These are phyloP conservation scores for Hermaeophaga mercurialis DNA, from an alignment of 2,888 invertebrate species.

Conservation along the genomic window DNA sequence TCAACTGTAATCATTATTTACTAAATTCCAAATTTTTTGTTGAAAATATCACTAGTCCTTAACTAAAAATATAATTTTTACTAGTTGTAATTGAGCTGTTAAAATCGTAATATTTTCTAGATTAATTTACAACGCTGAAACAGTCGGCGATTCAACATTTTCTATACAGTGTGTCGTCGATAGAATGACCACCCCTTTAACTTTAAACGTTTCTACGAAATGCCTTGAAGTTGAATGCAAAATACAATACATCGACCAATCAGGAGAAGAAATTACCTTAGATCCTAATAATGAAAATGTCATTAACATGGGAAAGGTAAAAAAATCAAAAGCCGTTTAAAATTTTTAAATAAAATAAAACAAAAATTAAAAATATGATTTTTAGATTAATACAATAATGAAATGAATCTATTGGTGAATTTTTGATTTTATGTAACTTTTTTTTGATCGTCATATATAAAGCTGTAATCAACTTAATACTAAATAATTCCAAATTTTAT, in stretches of 20 bases:
- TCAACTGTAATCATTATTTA: no score
- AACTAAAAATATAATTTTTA: no score
- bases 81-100: no score
- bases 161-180: slow-evolving; percentile 63
- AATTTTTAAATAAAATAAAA: no score
- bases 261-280: slow-evolving; percentile 43
- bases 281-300: slow-evolving; percentile 47
- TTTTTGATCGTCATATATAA: neutral
- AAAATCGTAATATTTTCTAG: no score
- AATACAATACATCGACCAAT: slow-evolving; percentile 55
- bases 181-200: slow-evolving; percentile 60
- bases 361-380: no score
- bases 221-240: slow-evolving; percentile 62
- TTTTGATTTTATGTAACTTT: no score
- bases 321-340: no score
- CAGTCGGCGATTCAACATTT: slow-evolving; percentile 63
- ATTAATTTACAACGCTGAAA: slow-evolving; percentile 61
- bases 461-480: neutral
- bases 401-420: no score
- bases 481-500: neutral
- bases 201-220: slow-evolving; percentile 60
- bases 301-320: slow-evolving; percentile 57
- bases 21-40: no score
- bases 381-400: no score
- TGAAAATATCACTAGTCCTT: no score